Evolutionary conservation across 2,113 vertebrate genomes (phyloP).

Genomic region (Steatornis caripensis): DNA sequence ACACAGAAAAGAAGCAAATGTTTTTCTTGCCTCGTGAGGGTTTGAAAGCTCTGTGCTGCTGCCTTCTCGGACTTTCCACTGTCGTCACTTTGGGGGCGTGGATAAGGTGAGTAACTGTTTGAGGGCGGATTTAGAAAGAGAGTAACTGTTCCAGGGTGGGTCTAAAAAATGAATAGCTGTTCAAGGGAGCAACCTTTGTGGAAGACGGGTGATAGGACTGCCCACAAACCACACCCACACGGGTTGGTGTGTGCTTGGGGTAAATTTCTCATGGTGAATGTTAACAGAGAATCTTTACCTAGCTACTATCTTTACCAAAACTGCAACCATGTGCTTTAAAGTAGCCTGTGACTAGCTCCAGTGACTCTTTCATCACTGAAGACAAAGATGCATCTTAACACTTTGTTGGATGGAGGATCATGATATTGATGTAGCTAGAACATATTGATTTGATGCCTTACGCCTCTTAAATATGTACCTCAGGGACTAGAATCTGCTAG

Average conservation of each 20-base stretch:
- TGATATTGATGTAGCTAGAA: neutral
- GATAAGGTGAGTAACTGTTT: conserved; percentile 59
- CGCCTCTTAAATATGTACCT: neutral
- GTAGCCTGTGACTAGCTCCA: neutral
- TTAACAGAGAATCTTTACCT: neutral
- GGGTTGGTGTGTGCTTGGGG: neutral
- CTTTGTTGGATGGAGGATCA: neutral
- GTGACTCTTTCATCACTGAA: neutral
- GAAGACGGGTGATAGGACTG: neutral
- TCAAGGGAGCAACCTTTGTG: conserved; percentile 33
- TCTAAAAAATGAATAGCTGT: conserved; percentile 16
- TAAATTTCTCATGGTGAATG: neutral
- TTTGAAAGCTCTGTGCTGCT: conserved; percentile 45
- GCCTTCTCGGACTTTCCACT: conserved; percentile 57
- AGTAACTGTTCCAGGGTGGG: conserved; percentile 61
- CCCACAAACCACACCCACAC: neutral
- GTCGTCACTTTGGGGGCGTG: conserved; percentile 66
- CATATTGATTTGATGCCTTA: neutral
- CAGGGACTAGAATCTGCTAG: neutral
- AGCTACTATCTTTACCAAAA: neutral
- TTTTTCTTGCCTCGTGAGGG: conserved; percentile 40
- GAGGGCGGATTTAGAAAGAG: conserved; percentile 47
- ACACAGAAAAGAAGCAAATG: conserved; percentile 54
- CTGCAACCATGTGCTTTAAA: neutral
- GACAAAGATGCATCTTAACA: neutral